Evolutionary conservation across 2,888 invertebrate genomes (phyloP).

Genomic region (Trissolcus brochymenae): DNA sequence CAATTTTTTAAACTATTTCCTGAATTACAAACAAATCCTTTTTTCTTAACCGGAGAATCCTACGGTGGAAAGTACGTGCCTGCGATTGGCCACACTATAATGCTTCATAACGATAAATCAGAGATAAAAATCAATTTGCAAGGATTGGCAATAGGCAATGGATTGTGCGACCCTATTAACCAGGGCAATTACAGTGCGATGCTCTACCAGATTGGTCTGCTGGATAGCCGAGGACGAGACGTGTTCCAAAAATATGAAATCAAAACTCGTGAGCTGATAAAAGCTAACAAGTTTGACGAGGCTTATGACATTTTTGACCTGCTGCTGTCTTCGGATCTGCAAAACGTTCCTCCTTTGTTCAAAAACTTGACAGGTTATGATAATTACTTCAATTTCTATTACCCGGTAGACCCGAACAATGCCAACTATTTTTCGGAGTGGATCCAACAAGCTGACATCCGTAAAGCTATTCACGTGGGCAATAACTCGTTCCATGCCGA

Average conservation of each 20-base stretch:
- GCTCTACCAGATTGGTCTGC: constrained; percentile 86
- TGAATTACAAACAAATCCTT: constrained; percentile 84
- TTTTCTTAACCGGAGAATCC: constrained; percentile 93
- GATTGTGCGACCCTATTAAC: constrained; percentile 86
- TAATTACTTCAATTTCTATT: constrained; percentile 86
- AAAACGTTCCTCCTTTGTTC: constrained; percentile 80
- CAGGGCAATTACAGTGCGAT: constrained; percentile 88
- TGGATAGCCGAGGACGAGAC: constrained; percentile 81
- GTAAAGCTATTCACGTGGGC: constrained; percentile 91
- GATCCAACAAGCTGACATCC: constrained; percentile 81
- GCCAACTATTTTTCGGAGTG: constrained; percentile 80
- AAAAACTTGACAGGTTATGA: constrained; percentile 86
- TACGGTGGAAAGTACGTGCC: constrained; percentile 91
- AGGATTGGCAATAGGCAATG: constrained; percentile 88
- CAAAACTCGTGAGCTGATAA: constrained; percentile 80
- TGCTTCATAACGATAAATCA: constrained; percentile 80
- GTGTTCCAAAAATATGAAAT: constrained; percentile 81
- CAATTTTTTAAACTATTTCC: constrained; percentile 93
- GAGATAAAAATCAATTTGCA: constrained; percentile 83
- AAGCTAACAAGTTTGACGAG: constrained; percentile 80
- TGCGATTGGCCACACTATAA: constrained; percentile 85
- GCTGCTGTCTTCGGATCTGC: constrained; percentile 84
- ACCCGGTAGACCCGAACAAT: constrained; percentile 79
- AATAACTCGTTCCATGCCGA: constrained; percentile 83
- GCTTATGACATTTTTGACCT: constrained; percentile 86